phyloP scores from a whole-genome alignment of 2,888 invertebrate genomes.

The Eurytoma californica region DNA sequence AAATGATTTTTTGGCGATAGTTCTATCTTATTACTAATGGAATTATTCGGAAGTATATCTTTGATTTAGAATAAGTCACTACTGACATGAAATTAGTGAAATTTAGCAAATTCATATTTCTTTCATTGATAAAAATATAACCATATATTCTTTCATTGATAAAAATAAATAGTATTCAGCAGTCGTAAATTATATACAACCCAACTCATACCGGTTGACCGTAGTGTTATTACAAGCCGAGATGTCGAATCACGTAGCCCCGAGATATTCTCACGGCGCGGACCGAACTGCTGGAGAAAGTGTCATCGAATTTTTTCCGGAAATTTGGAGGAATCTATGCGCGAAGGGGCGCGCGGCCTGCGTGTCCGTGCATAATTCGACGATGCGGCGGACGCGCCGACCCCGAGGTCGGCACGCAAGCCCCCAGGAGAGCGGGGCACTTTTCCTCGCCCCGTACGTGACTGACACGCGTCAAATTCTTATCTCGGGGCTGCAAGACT shows the following conservation, averaged over 20 bases:
- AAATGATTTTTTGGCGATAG: too few species aligned
- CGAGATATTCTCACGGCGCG: neutral
- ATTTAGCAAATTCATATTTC: too few species aligned
- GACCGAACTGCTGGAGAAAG: neutral
- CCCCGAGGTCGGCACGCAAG: neutral
- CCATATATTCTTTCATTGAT: too few species aligned
- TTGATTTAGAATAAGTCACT: too few species aligned
- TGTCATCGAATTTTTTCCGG: neutral
- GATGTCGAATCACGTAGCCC: neutral
- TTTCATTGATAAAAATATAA: too few species aligned
- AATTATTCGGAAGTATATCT: too few species aligned
- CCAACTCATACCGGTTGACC: neutral
- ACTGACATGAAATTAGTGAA: too few species aligned
- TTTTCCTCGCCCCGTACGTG: constrained; percentile 16
- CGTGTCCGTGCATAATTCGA: constrained; percentile 40
- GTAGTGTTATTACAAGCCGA: neutral
- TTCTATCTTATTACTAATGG: too few species aligned
- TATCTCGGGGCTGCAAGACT: constrained; percentile 11
- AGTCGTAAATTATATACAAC: neutral
- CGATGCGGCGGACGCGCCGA: neutral
- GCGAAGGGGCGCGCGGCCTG: neutral
- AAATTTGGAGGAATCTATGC: constrained; percentile 3
- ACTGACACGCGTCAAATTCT: constrained; percentile 34
- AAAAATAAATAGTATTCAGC: too few species aligned
- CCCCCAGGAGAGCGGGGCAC: neutral